Evolutionary conservation across 2,888 invertebrate species (phyloP).

Genomic region (Priocnemis perturbator): DNA sequence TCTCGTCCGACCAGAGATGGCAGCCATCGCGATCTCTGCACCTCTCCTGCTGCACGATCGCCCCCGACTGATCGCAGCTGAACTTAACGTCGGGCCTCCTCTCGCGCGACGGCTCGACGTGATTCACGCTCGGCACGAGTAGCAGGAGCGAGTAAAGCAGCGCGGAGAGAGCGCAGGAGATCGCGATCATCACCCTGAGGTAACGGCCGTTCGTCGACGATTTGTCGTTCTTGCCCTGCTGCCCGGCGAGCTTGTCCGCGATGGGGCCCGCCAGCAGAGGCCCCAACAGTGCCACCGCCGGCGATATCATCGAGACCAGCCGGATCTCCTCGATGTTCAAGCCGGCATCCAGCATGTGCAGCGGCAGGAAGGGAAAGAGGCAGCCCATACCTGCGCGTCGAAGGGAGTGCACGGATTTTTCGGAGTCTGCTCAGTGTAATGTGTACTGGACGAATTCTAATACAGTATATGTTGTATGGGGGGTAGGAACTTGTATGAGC

Average conservation of each 20-base stretch:
- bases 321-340: constrained; percentile 85
- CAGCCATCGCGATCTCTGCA: constrained; percentile 83
- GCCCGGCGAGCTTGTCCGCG: constrained; percentile 83
- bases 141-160: constrained; percentile 83
- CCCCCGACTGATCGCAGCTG: constrained; percentile 83
- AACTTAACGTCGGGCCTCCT: constrained; percentile 82
- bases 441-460: too few species aligned
- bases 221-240: constrained; percentile 75
- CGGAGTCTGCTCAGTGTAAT: too few species aligned
- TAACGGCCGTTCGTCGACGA: constrained; percentile 79
- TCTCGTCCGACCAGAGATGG: constrained; percentile 80
- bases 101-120: constrained; percentile 77
- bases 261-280: constrained; percentile 87
- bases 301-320: constrained; percentile 86
- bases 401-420: background rate
- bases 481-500: too few species aligned
- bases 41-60: constrained; percentile 84
- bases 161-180: constrained; percentile 82
- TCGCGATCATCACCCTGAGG: constrained; percentile 82
- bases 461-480: too few species aligned
- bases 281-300: constrained; percentile 86
- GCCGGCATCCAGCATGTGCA: constrained; percentile 86
- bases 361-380: constrained; percentile 87
- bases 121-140: constrained; percentile 81
- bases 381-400: constrained; percentile 85